Percentiles rank a stretch among this genome's conserved stretches.
Evolutionary conservation across 2,113 vertebrate species (phyloP).

Genomic region (rat (Rattus norvegicus)): GRCr8 NC_086024.1:127261501-127262000

Average conservation of each 20-base stretch:
- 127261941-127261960: neutral
- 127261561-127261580: no score
- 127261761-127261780: neutral
- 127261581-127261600: neutral
- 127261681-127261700: accelerated
- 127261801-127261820: neutral
- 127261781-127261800: neutral
- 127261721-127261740: neutral
- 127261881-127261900: neutral
- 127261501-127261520: neutral
- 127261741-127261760: neutral
- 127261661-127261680: no score
- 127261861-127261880: neutral
- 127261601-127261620: neutral
- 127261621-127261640: no score
- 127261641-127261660: neutral
- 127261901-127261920: neutral
- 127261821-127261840: neutral
- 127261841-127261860: neutral
- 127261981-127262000: neutral
- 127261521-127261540: neutral
- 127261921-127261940: neutral
- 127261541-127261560: no score
- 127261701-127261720: neutral
- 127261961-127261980: neutral